Evolutionary conservation across 2,797 vertebrate genomes (phyloP).

Genomic region (Morus bassanus): DNA sequence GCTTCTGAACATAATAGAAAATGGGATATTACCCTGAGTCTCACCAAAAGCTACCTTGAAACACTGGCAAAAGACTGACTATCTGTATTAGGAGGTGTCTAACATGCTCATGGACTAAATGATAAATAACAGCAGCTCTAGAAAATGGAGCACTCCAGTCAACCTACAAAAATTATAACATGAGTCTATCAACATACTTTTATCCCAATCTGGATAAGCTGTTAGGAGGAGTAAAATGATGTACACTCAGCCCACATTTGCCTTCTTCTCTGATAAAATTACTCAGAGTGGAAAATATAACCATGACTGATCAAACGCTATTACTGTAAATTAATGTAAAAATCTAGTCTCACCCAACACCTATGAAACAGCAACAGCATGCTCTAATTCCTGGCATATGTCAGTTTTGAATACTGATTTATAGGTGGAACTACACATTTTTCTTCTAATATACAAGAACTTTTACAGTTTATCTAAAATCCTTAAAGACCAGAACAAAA

Average conservation of each 20-base stretch:
- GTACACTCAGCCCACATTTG: constrained; percentile 7
- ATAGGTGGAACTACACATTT: background rate
- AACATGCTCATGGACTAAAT: background rate
- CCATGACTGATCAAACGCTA: constrained; percentile 6
- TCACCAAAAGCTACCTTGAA: background rate
- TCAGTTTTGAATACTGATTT: background rate
- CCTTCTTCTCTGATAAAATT: constrained; percentile 19
- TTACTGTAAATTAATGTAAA: constrained; percentile 36
- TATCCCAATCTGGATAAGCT: background rate
- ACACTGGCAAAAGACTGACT: background rate
- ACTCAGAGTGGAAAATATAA: constrained; percentile 36
- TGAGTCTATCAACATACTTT: background rate
- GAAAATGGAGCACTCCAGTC: background rate
- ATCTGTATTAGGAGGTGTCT: background rate
- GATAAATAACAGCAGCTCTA: background rate
- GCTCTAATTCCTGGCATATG: background rate
- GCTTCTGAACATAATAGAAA: background rate
- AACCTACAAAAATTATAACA: background rate
- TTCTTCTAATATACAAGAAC: background rate
- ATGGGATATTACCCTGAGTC: background rate
- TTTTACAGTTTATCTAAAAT: background rate
- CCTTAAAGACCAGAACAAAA: background rate
- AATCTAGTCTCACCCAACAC: constrained; percentile 10
- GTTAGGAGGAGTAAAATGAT: background rate
- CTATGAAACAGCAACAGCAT: background rate